Conservation (phyloP, 2,888 invertebrate genomes). For the Andrena camellia region DNA sequence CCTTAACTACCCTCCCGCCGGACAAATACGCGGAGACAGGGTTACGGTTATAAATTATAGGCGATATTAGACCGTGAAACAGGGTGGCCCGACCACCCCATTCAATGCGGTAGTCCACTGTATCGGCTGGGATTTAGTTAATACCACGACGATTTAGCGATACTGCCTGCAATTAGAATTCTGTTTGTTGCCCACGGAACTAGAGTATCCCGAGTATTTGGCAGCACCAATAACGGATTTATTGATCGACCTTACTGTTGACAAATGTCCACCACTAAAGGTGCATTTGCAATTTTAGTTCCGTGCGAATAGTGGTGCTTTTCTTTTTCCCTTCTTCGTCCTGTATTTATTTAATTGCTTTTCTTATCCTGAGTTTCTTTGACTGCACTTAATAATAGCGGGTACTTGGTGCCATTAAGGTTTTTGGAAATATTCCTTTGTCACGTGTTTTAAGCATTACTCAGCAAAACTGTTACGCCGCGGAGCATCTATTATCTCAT, state of each 20-base stretch:
- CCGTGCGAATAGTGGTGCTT: too few relatives aligned
- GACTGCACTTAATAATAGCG: too few relatives aligned
- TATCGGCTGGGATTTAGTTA: conserved; percentile 40
- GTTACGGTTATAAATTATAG: conserved; percentile 77
- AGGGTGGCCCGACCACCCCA: conserved; percentile 77
- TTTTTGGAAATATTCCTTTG: too few relatives aligned
- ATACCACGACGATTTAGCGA: conserved; percentile 55
- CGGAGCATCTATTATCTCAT: not conserved
- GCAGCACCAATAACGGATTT: not conserved
- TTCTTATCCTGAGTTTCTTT: too few relatives aligned
- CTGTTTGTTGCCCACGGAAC: conserved; percentile 7
- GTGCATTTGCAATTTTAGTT: not conserved
- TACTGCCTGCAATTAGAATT: conserved; percentile 31
- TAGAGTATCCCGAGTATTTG: not conserved
- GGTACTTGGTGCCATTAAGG: too few relatives aligned
- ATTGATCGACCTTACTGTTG: not conserved
- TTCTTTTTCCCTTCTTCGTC: too few relatives aligned
- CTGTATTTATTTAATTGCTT: too few relatives aligned
- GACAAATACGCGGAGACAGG: conserved; percentile 37
- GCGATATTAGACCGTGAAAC: conserved; percentile 77
- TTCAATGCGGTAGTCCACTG: conserved; percentile 72
- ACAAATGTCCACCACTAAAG: not conserved
- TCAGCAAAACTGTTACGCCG: too few relatives aligned
- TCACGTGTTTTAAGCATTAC: too few relatives aligned
- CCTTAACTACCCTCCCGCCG: conserved; percentile 51